Evolutionary conservation across 1,140 invertebrate species (phyloP).

Genomic region (Callitettix versicolor): DNA sequence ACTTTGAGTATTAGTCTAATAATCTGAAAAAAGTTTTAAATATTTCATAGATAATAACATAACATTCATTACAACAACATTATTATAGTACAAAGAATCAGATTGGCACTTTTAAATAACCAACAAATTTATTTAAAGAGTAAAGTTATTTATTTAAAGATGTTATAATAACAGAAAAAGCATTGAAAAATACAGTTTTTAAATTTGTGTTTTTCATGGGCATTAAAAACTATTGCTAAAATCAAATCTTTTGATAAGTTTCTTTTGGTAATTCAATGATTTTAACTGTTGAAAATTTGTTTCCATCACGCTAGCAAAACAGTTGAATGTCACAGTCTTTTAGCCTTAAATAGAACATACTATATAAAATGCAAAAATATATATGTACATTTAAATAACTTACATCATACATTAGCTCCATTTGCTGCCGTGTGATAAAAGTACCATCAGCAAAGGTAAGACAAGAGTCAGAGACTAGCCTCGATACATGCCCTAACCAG

Average conservation of each 20-base stretch:
- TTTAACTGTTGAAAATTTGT: too few relatives aligned
- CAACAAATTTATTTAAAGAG: too few relatives aligned
- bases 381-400: conserved; percentile 34
- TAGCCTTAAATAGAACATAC: background rate
- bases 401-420: conserved; percentile 90
- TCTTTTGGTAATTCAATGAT: background rate
- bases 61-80: too few relatives aligned
- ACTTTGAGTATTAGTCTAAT: too few relatives aligned
- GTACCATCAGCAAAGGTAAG: conserved; percentile 90
- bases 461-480: conserved; percentile 66
- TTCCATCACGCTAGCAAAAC: too few relatives aligned
- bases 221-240: background rate
- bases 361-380: background rate
- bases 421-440: conserved; percentile 70
- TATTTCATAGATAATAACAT: too few relatives aligned
- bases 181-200: background rate
- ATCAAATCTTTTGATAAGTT: background rate
- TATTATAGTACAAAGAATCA: too few relatives aligned
- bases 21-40: too few relatives aligned
- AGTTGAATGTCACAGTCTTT: background rate
- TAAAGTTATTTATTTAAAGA: too few relatives aligned
- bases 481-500: conserved; percentile 80
- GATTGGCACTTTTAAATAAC: too few relatives aligned
- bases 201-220: background rate
- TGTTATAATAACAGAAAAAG: background rate